Evolutionary conservation across 2,113 vertebrate genomes (phyloP).

Genomic region (Phylloscopus whistleri): DNA sequence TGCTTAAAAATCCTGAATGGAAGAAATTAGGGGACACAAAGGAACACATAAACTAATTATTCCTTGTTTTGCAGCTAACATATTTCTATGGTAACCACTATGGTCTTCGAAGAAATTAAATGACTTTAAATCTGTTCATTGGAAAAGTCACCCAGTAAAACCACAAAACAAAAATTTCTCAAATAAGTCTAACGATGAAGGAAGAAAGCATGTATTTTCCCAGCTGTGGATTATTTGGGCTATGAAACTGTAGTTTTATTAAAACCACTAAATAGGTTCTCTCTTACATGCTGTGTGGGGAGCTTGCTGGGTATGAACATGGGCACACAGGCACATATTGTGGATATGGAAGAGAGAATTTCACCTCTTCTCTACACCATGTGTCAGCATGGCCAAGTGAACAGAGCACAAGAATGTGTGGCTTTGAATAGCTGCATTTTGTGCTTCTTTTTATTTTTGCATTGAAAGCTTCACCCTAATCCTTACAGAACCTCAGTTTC

Average conservation of each 20-base stretch:
- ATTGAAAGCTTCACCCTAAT: background rate
- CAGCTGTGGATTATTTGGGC: conserved; percentile 7
- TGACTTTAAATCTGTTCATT: conserved; percentile 15
- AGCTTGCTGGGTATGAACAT: background rate
- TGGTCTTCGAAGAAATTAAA: conserved; percentile 4
- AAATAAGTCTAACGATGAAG: conserved; percentile 27
- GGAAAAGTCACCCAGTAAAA: conserved; percentile 42
- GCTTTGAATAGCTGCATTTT: background rate
- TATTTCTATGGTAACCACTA: conserved; percentile 62
- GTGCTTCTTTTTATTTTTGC: background rate
- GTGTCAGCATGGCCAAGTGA: background rate
- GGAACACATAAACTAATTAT: conserved; percentile 65
- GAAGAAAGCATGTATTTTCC: background rate
- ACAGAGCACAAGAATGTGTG: background rate
- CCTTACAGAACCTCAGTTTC: background rate
- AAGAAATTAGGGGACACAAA: conserved; percentile 73
- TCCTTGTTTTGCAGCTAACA: conserved; percentile 50
- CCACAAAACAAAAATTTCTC: conserved; percentile 37
- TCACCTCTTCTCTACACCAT: background rate
- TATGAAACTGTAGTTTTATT: conserved; percentile 20
- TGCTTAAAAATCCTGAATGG: conserved; percentile 66
- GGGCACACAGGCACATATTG: background rate
- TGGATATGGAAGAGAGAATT: background rate
- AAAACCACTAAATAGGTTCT: conserved; percentile 1
- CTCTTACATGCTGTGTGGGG: background rate